Conservation (phyloP, 2,888 invertebrate species). For the Oasisia sp. region DNA sequence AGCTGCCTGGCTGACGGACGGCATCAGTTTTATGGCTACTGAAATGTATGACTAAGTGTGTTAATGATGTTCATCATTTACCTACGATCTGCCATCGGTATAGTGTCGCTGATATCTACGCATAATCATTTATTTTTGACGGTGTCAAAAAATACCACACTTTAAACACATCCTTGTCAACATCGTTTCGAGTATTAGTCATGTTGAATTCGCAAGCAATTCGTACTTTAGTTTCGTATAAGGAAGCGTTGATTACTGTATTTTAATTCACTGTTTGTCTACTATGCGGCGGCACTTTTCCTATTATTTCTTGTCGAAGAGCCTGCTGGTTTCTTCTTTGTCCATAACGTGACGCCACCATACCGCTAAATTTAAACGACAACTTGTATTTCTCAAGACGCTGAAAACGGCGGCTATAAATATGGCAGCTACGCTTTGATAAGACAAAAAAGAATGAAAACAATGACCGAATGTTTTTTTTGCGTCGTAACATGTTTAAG, state of each 20-base stretch:
- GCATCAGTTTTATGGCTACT: neutral
- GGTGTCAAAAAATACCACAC: neutral
- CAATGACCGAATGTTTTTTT: too few species aligned
- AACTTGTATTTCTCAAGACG: too few species aligned
- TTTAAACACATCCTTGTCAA: slow-evolving; percentile 17
- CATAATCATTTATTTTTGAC: neutral
- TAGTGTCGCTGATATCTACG: neutral
- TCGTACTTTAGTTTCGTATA: neutral
- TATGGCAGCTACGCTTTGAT: too few species aligned
- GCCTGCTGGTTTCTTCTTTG: too few species aligned
- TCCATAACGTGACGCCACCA: neutral
- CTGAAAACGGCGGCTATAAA: too few species aligned
- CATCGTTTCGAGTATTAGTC: slow-evolving; percentile 13
- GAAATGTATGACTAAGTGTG: neutral
- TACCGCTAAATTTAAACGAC: neutral
- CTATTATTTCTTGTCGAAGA: neutral
- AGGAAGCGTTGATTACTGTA: neutral
- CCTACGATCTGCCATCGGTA: slow-evolving; percentile 5
- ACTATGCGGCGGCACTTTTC: neutral
- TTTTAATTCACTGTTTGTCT: neutral
- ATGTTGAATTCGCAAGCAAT: neutral
- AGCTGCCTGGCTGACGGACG: neutral
- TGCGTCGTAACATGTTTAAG: too few species aligned
- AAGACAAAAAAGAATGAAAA: too few species aligned
- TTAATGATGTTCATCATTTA: neutral